Conservation (phyloP, 2,797 vertebrate genomes). For the Catostomus latipinnis region DNA sequence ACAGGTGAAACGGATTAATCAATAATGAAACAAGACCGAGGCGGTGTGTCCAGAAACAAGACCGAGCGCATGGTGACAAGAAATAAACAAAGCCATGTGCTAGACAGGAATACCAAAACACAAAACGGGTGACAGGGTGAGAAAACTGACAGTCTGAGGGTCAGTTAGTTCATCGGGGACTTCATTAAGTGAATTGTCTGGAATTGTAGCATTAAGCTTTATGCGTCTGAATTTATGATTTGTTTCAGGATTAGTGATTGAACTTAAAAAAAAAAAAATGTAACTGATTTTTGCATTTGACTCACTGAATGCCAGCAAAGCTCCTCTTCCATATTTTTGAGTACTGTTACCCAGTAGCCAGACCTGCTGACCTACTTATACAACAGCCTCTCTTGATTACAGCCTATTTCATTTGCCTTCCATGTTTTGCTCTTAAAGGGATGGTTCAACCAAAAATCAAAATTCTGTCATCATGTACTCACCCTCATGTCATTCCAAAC, state of each 20-base stretch:
- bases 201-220: slow-evolving; percentile 5
- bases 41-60: no score
- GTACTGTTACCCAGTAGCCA: neutral
- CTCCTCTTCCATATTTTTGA: slow-evolving; percentile 5
- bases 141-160: neutral
- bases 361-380: slow-evolving; percentile 35
- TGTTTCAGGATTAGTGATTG: slow-evolving; percentile 29
- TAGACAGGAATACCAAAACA: no score
- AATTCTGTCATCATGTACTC: no score
- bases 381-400: slow-evolving; percentile 1
- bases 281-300: slow-evolving; percentile 15
- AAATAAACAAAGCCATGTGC: no score
- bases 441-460: no score
- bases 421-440: slow-evolving; percentile 13
- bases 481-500: no score
- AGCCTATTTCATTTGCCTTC: slow-evolving; percentile 38
- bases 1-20: no score
- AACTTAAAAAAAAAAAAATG: neutral
- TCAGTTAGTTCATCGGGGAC: neutral
- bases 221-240: neutral
- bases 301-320: slow-evolving; percentile 23
- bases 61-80: no score
- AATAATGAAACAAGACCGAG: no score
- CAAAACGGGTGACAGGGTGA: no score
- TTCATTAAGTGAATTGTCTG: neutral